Base-by-base conservation (phyloP, 2,797 vertebrate species). In the Sylvilagus floridanus region DNA sequence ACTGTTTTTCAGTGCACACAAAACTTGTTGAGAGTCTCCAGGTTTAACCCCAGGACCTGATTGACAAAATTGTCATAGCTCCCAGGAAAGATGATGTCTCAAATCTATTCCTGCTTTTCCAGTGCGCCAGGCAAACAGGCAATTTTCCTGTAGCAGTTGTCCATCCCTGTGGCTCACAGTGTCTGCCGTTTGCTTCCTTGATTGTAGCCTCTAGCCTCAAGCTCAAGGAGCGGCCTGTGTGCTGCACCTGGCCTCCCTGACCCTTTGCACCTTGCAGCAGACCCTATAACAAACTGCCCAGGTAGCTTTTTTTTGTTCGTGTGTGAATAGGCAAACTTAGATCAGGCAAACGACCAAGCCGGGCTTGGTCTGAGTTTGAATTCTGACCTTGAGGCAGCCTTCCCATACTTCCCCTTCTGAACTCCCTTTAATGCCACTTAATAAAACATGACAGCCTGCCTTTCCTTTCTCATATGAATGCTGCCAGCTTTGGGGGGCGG, bases 151-250 rank as follows among this genome's bases (percentile, higher is more conserved):
- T 7, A 1, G 50, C 32, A 9, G 14, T 10, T 3, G 26, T 37
- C 62, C 50, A 0, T n/a, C 4, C 30, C 50, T 69, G 28, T 69
- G 90, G 32, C 37, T 62, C 28, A 32, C 73, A 75, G 68, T 47
- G 68, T 1, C 1, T 24, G 63, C 24, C 0, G 16, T 6, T 86
- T 68, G n/a, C 30, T 22, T 72, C 47, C 52, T n/a, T 3, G 14
- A 8, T 16, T 13, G 17, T 0, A 2, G 3, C 35, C 26, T 26
- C 12, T 14, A 5, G 19, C 9, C 24, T 35, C 24, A 21, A n/a
- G 28, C 0, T 4, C 26, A 10, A 50, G 35, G 19, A 7, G 5
- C 14, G 14, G 16, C 12, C 1, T 2, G 2, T 4, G 17, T 7
- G 50, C 24, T 37, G 5, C 2, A 4, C 22, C 32, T 35, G 8